Conservation (phyloP, 2,113 vertebrate genomes). For the Piaya cayana region DNA sequence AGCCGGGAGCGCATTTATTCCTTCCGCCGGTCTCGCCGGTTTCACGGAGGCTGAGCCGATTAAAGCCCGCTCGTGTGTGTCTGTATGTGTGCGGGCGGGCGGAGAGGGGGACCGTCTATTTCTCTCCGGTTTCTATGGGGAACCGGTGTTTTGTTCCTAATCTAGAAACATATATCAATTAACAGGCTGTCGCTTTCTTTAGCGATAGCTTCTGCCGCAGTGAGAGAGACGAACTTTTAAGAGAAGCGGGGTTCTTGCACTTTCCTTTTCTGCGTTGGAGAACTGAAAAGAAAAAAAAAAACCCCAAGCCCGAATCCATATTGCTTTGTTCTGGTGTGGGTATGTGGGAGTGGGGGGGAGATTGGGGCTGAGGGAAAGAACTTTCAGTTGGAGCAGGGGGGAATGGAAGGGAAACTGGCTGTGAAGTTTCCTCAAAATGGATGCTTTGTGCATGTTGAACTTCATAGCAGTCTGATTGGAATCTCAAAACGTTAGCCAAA, state of each 20-base stretch:
- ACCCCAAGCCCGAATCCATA: not conserved
- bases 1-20: slow-evolving; percentile 28
- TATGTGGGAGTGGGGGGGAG: not conserved
- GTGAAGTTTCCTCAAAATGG: slow-evolving; percentile 79
- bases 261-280: not conserved
- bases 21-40: not conserved
- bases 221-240: not conserved
- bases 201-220: not conserved
- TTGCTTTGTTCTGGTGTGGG: slow-evolving; percentile 21
- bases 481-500: slow-evolving; percentile 86
- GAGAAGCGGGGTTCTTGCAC: not conserved
- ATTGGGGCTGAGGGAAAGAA: not conserved
- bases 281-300: not conserved
- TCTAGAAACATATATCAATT: not conserved
- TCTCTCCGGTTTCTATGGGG: not conserved
- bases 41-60: not conserved
- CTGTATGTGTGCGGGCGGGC: not conserved
- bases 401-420: slow-evolving; percentile 40
- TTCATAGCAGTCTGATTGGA: slow-evolving; percentile 83
- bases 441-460: slow-evolving; percentile 84
- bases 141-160: not conserved
- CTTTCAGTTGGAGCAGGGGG: slow-evolving; percentile 30
- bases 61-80: not conserved
- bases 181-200: not conserved
- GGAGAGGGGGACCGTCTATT: not conserved